Evolutionary conservation across 1,140 invertebrate genomes (phyloP).

Genomic region (Mya arenaria): DNA sequence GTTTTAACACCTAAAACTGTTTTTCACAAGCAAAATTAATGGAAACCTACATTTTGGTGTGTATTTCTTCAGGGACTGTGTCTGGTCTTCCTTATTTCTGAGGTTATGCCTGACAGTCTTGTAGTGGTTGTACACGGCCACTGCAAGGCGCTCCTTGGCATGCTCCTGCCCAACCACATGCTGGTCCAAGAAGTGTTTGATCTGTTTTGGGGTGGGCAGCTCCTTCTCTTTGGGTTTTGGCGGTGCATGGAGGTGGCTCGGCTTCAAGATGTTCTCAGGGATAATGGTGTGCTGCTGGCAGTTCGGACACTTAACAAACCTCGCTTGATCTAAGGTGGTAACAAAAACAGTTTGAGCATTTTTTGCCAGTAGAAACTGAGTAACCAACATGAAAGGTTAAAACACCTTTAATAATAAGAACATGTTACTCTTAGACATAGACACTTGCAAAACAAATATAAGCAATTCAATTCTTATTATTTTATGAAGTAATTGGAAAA

Average conservation of each 20-base stretch:
- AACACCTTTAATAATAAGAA: no score
- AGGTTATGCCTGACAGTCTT: constrained; percentile 98
- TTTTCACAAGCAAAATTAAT: constrained; percentile 36
- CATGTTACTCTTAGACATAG: no score
- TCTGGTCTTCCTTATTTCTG: constrained; percentile 18
- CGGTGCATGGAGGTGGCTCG: not conserved
- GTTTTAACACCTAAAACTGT: no score
- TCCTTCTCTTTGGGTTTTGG: not conserved
- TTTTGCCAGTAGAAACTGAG: no score
- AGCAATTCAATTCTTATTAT: no score
- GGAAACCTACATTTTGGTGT: not conserved
- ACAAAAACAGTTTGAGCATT: no score
- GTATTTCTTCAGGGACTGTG: constrained; percentile 56
- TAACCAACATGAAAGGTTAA: no score
- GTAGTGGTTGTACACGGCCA: constrained; percentile 99
- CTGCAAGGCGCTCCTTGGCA: constrained; percentile 99
- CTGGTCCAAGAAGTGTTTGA: constrained; percentile 96
- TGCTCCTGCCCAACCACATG: constrained; percentile 99
- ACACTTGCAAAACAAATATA: no score
- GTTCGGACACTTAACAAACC: constrained; percentile 99
- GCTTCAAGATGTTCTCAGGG: constrained; percentile 88
- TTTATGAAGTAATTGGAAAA: no score
- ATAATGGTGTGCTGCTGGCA: constrained; percentile 99
- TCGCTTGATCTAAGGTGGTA: constrained; percentile 89
- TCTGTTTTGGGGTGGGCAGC: constrained; percentile 93